Base-by-base conservation (phyloP, 2,797 vertebrate species). In the Acomys russatus region DNA sequence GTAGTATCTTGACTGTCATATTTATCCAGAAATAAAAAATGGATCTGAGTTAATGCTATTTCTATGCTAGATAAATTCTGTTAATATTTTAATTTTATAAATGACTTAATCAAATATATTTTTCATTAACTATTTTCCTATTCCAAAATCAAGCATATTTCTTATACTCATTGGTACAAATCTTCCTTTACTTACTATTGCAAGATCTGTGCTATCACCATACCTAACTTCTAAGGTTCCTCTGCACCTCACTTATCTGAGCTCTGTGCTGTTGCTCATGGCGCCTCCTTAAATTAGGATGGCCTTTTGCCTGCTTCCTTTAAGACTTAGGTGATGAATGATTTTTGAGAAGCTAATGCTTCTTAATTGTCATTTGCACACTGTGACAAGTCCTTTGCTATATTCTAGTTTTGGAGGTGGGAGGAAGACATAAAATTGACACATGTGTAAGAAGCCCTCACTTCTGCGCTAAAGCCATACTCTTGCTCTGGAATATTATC, bases 41-140 rank as follows among this genome's bases (percentile, higher is more conserved):
- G 30, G 9, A 18, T 66, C 51, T 91, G 9, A 94, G 80, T 92
- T 74, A 80, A 82, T 51, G 64, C 12, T 84, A n/a, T 64, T 89
- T 83, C 35, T 92, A 61, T 8, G 3, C 74, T 83, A 73, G 44
- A 59, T 89, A 90, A 92, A 66, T 92, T 94, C 35, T n/a, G 82
- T 82, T 73, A 90, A 80, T 30, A 87, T 93, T 94, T 96, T 90
- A 94, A 68, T 82, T 1, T 74, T 90, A 88, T 3, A 91, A 86
- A 38, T 86, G 54, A 84, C 10, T 74, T 33, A 74, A 12, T 77
- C 28, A 93, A 92, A 79, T 59, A 23, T 38, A 92, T 66, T 88
- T 94, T 94, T 85, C 14, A 91, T n/a, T 96, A 90, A 61, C 61
- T 90, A 80, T 64, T 78, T 92, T 76, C 92, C 78, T 86, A 73